These are phyloP conservation scores for Microtus richardsoni DNA, from an alignment of 2,113 vertebrate genomes.

Conservation along the genomic window DNA sequence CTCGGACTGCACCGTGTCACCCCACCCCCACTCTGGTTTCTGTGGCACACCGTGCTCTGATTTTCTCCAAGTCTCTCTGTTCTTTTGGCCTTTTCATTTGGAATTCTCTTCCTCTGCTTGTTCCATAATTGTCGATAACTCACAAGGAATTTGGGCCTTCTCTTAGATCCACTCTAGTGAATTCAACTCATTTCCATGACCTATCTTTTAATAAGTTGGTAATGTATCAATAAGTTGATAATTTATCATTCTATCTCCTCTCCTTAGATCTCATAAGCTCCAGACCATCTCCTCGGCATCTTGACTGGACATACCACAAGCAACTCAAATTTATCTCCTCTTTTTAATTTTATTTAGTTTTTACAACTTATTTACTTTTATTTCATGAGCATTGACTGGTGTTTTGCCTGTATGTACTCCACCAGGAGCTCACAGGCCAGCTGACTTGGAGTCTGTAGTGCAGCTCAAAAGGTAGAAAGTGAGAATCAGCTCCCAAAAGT, in stretches of 20 bases:
- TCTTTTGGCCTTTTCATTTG: not conserved
- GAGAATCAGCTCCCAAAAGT: not conserved
- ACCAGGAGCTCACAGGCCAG: not conserved
- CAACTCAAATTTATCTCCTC: slow-evolving; percentile 5
- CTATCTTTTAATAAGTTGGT: not conserved
- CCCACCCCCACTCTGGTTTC: not conserved
- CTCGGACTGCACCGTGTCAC: not conserved
- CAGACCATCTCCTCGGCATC: not conserved
- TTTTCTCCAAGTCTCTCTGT: not conserved
- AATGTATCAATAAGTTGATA: slow-evolving; percentile 18
- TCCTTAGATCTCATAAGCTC: slow-evolving; percentile 22
- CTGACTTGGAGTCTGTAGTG: not conserved
- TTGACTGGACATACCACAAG: not conserved
- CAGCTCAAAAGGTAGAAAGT: not conserved
- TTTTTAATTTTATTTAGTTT: not conserved
- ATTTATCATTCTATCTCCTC: slow-evolving; percentile 28
- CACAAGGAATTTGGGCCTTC: slow-evolving; percentile 17
- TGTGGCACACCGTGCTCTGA: not conserved
- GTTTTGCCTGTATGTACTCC: not conserved
- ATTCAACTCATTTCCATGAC: slow-evolving; percentile 12
- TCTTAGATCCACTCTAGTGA: slow-evolving; percentile 13
- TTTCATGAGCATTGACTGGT: not conserved
- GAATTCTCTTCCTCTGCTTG: slow-evolving; percentile 4
- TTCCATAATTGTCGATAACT: slow-evolving; percentile 7
- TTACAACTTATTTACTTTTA: not conserved